phyloP scores from a whole-genome alignment of 2,113 vertebrate genomes.

The Nesoenas mayeri region DNA sequence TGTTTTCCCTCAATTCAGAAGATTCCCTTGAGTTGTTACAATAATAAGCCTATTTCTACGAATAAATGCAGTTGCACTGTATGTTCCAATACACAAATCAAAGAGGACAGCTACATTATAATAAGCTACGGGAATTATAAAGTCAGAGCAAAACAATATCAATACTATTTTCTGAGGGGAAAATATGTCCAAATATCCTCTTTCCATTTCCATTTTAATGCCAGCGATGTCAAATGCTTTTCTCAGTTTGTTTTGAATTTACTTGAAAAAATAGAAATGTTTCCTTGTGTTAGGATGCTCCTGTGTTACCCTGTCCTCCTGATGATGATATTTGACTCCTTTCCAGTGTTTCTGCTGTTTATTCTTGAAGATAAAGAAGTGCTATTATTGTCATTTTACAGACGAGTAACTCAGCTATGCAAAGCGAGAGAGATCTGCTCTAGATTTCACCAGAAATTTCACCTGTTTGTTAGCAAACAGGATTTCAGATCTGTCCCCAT shows the following conservation, averaged over 20 bases:
- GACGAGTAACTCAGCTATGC: background rate
- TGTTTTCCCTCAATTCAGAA: slow-evolving; percentile 77
- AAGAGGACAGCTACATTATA: slow-evolving; percentile 54
- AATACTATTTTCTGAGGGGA: slow-evolving; percentile 46
- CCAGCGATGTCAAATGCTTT: slow-evolving; percentile 5
- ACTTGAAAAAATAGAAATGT: background rate
- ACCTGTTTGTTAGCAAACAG: background rate
- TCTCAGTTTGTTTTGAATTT: slow-evolving; percentile 28
- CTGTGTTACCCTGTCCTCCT: background rate
- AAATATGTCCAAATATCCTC: slow-evolving; percentile 33
- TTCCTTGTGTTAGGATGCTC: background rate
- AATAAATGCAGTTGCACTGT: slow-evolving; percentile 57
- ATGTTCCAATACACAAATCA: slow-evolving; percentile 63
- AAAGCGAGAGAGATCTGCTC: background rate
- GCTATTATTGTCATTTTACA: background rate
- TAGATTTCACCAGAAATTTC: background rate
- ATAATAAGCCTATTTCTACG: slow-evolving; percentile 68
- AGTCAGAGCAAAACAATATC: slow-evolving; percentile 35
- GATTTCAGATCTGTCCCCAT: background rate
- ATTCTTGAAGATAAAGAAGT: background rate
- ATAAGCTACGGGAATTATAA: slow-evolving; percentile 42
- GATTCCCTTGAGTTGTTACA: slow-evolving; percentile 79
- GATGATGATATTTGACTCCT: background rate
- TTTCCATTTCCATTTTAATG: slow-evolving; percentile 46
- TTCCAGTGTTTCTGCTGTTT: background rate